Conservation (phyloP, 2,113 vertebrate genomes). For the Limnothrissa miodon region DNA sequence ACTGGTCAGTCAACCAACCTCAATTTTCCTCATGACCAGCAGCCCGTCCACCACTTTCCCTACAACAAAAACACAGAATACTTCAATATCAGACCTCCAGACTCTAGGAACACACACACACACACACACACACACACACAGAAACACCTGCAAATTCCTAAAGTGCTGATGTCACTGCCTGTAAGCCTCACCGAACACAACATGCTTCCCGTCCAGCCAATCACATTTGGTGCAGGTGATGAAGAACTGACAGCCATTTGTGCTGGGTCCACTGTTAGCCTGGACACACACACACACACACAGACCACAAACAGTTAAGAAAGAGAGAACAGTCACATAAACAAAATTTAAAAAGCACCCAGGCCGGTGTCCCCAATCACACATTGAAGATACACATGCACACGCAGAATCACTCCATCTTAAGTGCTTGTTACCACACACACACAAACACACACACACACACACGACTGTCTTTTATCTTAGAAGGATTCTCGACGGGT, state of each 20-base stretch:
- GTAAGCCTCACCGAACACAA: slow-evolving; percentile 88
- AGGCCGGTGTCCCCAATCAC: too few species aligned
- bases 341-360: too few species aligned
- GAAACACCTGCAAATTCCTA: too few species aligned
- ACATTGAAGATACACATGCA: not conserved
- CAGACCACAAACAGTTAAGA: not conserved
- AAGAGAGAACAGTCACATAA: too few species aligned
- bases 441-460: too few species aligned
- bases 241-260: slow-evolving; percentile 98
- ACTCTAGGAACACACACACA: not conserved
- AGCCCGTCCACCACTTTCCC: slow-evolving; percentile 96
- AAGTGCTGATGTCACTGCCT: not conserved
- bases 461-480: too few species aligned
- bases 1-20: slow-evolving; percentile 77
- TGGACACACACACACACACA: slow-evolving; percentile 47
- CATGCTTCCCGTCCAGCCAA: slow-evolving; percentile 96
- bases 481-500: too few species aligned
- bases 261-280: slow-evolving; percentile 97
- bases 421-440: too few species aligned
- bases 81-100: not conserved
- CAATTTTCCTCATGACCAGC: slow-evolving; percentile 96
- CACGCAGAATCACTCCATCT: not conserved
- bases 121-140: too few species aligned
- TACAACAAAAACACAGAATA: slow-evolving; percentile 58
- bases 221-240: slow-evolving; percentile 96